Evolutionary conservation across 2,888 invertebrate genomes (phyloP), one percentile per base, ranked within the genome.

Genomic region (Eupeodes latifasciatus): DNA sequence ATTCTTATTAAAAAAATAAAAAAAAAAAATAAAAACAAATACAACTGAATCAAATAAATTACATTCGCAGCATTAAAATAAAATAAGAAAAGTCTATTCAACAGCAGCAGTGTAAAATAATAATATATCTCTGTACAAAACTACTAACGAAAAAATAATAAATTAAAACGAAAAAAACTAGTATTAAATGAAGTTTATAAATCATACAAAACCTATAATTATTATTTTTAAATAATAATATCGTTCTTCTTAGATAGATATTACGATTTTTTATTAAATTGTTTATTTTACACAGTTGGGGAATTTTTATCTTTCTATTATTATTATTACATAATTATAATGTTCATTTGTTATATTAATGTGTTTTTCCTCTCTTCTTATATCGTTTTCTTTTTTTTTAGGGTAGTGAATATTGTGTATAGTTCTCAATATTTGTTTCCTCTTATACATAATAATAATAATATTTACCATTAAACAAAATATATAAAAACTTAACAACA

Each of bases 341-440:
- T 62, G 67, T 75, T 80, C 64, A 47, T 57, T 71, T 77, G 57
- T 69, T 82, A 47, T 40, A 55, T 71, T 69, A 27, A 40, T 61
- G 44, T 67, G 53, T 74, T 49, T 61, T 47, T 66, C 61, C 51
- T 40, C 59, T 36, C 59, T 36, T 61, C 19, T 69, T 40, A 53
- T 55, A 47, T 16, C n/a, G 12, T 76, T 69, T 57, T 44, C 55
- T 64, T 53, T 66, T 69, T 69, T 85, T 55, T 47, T 87, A 87
- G 83, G 71, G 82, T 87, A 87, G 69, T 83, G 53, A 83, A 87
- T 75, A 76, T 80, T 87, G 71, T 86, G 86, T 86, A 86, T 83
- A 86, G 83, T 86, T 85, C 77, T 82, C 77, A 72, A 72, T 66
- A 76, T 81, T 69, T 85, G 53, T 82, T 74, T 62, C 57, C 71